Percentiles rank a stretch among this genome's conserved stretches.
These are phyloP conservation scores for Eucriotettix oculatus DNA, from an alignment of 2,888 invertebrate species.

Conservation along the genomic window DNA sequence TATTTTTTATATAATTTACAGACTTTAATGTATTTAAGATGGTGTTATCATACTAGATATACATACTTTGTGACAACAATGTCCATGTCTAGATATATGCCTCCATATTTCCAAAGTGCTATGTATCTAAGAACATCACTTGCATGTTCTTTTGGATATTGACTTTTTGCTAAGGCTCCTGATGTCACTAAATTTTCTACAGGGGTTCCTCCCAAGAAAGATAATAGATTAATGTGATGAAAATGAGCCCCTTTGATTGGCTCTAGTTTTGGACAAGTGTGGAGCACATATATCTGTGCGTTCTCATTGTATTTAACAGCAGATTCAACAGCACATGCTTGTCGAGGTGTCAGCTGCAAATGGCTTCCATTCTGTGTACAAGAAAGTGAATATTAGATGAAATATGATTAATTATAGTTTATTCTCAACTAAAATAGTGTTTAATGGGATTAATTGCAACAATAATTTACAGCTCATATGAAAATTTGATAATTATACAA, in stretches of 20 bases:
- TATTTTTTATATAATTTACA: too few species aligned
- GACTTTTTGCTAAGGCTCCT: neutral
- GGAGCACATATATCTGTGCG: neutral
- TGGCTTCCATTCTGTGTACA: too few species aligned
- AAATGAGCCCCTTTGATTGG: neutral
- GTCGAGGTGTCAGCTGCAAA: neutral
- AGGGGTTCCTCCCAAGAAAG: neutral
- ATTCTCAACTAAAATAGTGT: too few species aligned
- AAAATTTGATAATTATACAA: too few species aligned
- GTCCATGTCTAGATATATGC: neutral
- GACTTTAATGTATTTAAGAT: too few species aligned
- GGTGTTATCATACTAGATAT: too few species aligned
- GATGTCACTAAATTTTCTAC: neutral
- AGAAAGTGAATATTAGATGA: too few species aligned
- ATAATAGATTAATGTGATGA: neutral
- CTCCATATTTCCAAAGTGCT: neutral
- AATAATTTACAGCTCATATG: too few species aligned
- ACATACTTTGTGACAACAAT: neutral
- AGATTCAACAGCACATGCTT: neutral
- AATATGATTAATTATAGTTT: too few species aligned
- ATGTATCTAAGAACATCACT: neutral
- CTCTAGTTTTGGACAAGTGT: neutral
- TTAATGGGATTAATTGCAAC: too few species aligned
- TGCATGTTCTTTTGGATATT: neutral
- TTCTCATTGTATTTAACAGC: neutral